Evolutionary conservation across 2,113 vertebrate species (phyloP).

Genomic region (Solea solea): DNA sequence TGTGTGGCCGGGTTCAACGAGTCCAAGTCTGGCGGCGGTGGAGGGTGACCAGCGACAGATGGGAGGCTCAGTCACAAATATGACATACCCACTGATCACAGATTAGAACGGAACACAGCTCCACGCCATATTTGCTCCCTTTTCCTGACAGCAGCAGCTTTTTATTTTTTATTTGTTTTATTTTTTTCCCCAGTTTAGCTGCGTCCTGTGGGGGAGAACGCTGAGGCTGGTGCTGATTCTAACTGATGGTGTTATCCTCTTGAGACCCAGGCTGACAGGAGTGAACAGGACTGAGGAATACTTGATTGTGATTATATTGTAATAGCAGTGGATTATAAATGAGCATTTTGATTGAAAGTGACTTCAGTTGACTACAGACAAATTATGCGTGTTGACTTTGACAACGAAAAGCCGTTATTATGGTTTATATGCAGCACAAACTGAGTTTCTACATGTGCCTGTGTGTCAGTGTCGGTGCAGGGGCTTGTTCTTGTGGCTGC

Average conservation of each 20-base stretch:
- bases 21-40: constrained; percentile 31
- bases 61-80: constrained; percentile 44
- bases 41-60: constrained; percentile 44
- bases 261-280: constrained; percentile 18
- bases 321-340: constrained; percentile 1
- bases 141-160: constrained; percentile 11
- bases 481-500: constrained; percentile 8
- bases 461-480: not conserved
- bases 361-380: not conserved
- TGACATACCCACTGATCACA: constrained; percentile 18
- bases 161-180: constrained; percentile 28
- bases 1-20: not conserved
- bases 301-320: not conserved
- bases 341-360: not conserved
- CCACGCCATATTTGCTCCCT: constrained; percentile 11
- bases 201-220: constrained; percentile 2
- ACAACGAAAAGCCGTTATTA: constrained; percentile 17
- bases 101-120: constrained; percentile 27
- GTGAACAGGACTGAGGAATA: not conserved
- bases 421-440: not conserved
- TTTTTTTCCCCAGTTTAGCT: constrained; percentile 18
- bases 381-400: constrained; percentile 20
- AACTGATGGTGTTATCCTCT: constrained; percentile 15
- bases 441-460: not conserved
- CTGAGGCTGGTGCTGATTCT: constrained; percentile 17